Evolutionary conservation across 2,888 invertebrate genomes (phyloP).

Genomic region (Oithona nana): DNA sequence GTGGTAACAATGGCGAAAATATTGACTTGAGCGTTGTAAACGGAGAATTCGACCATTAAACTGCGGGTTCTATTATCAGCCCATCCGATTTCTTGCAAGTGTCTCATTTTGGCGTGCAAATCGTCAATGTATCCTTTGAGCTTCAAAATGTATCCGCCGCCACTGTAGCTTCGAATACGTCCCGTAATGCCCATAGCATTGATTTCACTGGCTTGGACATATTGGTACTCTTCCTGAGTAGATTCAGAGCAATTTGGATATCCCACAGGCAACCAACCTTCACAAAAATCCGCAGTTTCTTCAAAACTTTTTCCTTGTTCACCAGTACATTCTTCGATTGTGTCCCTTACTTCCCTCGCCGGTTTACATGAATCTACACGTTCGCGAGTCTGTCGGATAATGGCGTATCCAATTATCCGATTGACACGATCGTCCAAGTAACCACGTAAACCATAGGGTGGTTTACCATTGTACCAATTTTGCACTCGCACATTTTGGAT

Average conservation of each 20-base stretch:
- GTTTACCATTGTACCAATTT: slow-evolving; percentile 33
- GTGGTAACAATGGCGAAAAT: slow-evolving; percentile 23
- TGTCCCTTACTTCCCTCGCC: neutral
- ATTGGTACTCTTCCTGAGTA: slow-evolving; percentile 4
- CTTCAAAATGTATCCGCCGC: slow-evolving; percentile 31
- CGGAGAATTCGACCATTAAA: slow-evolving; percentile 34
- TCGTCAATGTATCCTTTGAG: slow-evolving; percentile 22
- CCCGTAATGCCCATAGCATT: neutral
- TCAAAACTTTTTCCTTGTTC: neutral
- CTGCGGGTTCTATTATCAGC: slow-evolving; percentile 33
- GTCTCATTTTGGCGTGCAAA: slow-evolving; percentile 24
- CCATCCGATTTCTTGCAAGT: slow-evolving; percentile 29
- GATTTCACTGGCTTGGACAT: neutral
- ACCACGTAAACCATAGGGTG: slow-evolving; percentile 31
- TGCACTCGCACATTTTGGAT: slow-evolving; percentile 27
- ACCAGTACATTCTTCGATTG: slow-evolving; percentile 7
- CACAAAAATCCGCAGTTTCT: slow-evolving; percentile 3
- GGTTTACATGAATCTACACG: slow-evolving; percentile 19
- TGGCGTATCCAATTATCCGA: slow-evolving; percentile 34
- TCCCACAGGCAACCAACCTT: neutral
- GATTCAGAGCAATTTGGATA: neutral
- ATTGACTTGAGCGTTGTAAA: slow-evolving; percentile 31
- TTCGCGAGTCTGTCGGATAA: slow-evolving; percentile 32
- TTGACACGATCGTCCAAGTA: slow-evolving; percentile 33
- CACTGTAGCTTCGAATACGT: slow-evolving; percentile 26